Evolutionary conservation across 30 jellyfish, hydroid and myxozoan species (phyloP).

Genomic region (Hydractinia symbiolongicarpus): DNA sequence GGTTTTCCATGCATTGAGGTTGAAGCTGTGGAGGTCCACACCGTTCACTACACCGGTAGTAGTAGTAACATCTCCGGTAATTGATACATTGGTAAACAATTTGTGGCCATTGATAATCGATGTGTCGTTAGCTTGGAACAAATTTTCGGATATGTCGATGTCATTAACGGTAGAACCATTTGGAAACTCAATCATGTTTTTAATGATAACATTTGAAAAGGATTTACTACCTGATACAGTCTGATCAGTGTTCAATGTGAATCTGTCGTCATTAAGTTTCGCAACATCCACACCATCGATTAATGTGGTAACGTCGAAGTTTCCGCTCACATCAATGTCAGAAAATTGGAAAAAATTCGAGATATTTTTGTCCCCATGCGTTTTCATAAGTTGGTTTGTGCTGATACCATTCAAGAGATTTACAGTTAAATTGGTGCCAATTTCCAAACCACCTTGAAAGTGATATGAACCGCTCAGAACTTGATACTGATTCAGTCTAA

Average conservation of each 20-base stretch:
- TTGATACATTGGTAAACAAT: conserved; percentile 40
- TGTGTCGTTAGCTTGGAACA: conserved; percentile 32
- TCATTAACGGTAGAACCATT: conserved; percentile 53
- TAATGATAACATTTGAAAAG: conserved; percentile 36
- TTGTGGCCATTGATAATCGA: conserved; percentile 46
- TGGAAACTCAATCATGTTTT: conserved; percentile 25
- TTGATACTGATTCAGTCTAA: conserved; percentile 44
- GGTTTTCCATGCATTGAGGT: conserved; percentile 16
- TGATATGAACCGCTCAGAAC: conserved; percentile 37
- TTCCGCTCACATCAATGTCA: conserved; percentile 29
- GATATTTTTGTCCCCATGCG: conserved; percentile 42
- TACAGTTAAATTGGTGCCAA: conserved; percentile 31
- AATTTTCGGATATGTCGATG: conserved; percentile 54
- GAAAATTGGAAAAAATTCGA: conserved; percentile 33
- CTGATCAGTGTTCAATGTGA: conserved; percentile 58
- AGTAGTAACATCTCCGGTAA: conserved; percentile 37
- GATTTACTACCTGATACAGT: conserved; percentile 37
- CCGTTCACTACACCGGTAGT: conserved; percentile 54
- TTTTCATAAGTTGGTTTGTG: conserved; percentile 40
- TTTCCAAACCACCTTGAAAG: conserved; percentile 26
- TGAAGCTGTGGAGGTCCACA: conserved; percentile 31
- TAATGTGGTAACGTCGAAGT: conserved; percentile 39
- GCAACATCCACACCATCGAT: conserved; percentile 82
- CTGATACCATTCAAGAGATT: conserved; percentile 43
- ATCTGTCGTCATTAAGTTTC: conserved; percentile 50